These are phyloP conservation scores for Drosophila pseudotakahashii DNA, from an alignment of 2,888 invertebrate species.

Conservation along the genomic window DNA sequence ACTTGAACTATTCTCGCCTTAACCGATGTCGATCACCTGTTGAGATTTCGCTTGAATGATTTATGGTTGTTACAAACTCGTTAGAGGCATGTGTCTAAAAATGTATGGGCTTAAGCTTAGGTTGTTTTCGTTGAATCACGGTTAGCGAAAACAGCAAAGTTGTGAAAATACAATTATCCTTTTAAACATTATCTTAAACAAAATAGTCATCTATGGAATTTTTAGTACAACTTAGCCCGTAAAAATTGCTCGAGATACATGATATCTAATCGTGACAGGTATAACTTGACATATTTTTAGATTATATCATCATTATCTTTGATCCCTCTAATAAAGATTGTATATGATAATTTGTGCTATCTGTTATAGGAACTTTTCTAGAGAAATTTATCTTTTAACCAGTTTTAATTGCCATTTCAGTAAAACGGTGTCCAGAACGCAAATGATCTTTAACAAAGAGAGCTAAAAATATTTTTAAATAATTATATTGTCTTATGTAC, in stretches of 20 bases:
- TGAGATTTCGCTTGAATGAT: constrained; percentile 33
- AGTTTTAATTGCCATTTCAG: constrained; percentile 14
- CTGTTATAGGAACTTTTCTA: background rate
- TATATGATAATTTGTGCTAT: constrained; percentile 3
- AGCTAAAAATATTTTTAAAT: constrained; percentile 2
- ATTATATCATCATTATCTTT: constrained; percentile 1
- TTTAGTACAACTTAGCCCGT: background rate
- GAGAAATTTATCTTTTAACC: background rate
- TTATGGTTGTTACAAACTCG: constrained; percentile 29
- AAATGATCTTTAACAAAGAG: constrained; percentile 2
- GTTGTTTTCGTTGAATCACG: background rate
- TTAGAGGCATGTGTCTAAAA: constrained; percentile 27
- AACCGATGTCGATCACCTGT: constrained; percentile 24
- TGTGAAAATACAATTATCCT: background rate
- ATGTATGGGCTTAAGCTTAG: background rate
- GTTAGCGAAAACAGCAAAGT: too few species aligned
- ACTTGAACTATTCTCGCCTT: constrained; percentile 36
- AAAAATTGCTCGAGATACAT: background rate
- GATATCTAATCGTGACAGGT: constrained; percentile 24
- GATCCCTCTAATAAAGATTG: constrained; percentile 27
- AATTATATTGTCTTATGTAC: constrained; percentile 2
- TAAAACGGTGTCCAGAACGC: background rate
- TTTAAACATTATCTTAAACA: too few species aligned
- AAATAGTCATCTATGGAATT: constrained; percentile 12
- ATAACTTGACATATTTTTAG: constrained; percentile 19